Evolutionary conservation across 1,140 invertebrate species (phyloP).

Genomic region (Caenorhabditis inopinata): DNA sequence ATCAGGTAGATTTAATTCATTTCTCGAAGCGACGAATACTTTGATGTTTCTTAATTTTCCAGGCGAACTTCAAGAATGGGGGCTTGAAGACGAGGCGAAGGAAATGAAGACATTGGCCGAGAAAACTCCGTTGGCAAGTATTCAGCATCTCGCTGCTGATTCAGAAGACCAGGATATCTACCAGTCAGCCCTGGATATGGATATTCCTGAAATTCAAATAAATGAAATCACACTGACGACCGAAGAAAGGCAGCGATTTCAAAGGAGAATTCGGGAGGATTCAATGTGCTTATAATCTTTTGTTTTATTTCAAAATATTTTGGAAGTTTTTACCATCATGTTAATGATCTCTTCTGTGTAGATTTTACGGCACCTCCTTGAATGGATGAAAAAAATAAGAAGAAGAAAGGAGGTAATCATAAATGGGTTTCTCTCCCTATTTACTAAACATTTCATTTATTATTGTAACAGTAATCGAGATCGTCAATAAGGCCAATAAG

Average conservation of each 20-base stretch:
- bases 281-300: neutral
- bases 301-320: neutral
- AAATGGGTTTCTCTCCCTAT: too few relatives aligned
- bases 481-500: too few relatives aligned
- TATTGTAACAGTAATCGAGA: too few relatives aligned
- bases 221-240: slow-evolving; percentile 14
- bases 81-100: neutral
- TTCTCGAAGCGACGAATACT: neutral
- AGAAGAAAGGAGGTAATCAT: too few relatives aligned
- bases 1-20: slow-evolving; percentile 40
- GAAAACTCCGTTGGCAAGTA: slow-evolving; percentile 1
- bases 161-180: neutral
- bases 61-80: slow-evolving; percentile 40
- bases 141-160: neutral
- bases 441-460: neutral
- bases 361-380: too few relatives aligned
- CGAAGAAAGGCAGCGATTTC: neutral
- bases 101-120: neutral
- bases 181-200: neutral
- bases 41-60: neutral
- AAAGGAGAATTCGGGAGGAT: slow-evolving; percentile 4
- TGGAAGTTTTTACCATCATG: neutral
- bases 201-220: neutral
- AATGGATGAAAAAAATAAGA: too few relatives aligned
- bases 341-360: neutral